Conservation (phyloP, 2,888 invertebrate species). For the Tethea ocularis region DNA sequence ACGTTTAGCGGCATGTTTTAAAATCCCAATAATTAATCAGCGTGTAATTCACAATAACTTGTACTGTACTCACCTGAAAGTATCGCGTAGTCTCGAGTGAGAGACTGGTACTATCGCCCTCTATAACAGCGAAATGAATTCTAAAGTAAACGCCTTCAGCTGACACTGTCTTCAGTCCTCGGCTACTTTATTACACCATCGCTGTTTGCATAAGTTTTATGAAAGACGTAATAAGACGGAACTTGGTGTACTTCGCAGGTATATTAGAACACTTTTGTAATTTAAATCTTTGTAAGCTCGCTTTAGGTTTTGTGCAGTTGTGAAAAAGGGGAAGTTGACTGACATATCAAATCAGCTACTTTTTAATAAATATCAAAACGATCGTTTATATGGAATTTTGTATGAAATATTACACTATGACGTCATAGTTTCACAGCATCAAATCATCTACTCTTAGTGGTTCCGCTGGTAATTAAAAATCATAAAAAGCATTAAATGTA, state of each 20-base stretch:
- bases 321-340: no score
- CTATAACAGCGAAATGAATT: not conserved
- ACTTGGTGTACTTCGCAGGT: slow-evolving; percentile 35
- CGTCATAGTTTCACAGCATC: no score
- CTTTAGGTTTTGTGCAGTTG: not conserved
- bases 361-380: no score
- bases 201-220: slow-evolving; percentile 53
- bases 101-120: not conserved
- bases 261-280: slow-evolving; percentile 39
- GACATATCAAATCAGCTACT: no score
- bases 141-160: not conserved
- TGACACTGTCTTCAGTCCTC: slow-evolving; percentile 16
- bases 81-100: not conserved
- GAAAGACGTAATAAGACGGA: slow-evolving; percentile 33
- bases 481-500: no score
- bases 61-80: not conserved
- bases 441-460: no score
- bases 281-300: slow-evolving; percentile 34
- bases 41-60: not conserved
- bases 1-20: no score
- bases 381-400: no score
- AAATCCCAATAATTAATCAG: not conserved
- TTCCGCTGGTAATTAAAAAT: no score
- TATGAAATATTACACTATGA: no score
- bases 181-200: slow-evolving; percentile 42